Conservation (phyloP, 1,140 invertebrate genomes). For the Bombus haemorrhoidalis region DNA sequence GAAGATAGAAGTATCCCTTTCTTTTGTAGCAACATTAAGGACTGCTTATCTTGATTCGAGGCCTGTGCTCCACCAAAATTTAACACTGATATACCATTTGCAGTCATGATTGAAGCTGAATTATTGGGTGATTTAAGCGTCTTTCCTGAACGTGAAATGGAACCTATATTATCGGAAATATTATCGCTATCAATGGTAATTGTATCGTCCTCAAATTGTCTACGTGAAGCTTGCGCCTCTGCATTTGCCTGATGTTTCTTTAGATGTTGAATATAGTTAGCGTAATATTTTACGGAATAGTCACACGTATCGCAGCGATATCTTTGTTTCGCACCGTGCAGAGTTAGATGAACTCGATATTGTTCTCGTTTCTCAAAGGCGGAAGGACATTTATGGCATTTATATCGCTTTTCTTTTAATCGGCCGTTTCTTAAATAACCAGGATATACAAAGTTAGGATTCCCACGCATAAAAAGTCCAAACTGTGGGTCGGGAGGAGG, state of each 20-base stretch:
- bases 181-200: conserved; percentile 75
- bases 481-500: conserved; percentile 85
- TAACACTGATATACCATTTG: neutral
- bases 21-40: conserved; percentile 79
- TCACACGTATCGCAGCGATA: conserved; percentile 94
- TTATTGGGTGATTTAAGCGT: conserved; percentile 78
- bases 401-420: conserved; percentile 90
- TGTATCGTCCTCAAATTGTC: conserved; percentile 79
- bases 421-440: conserved; percentile 89
- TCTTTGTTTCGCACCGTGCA: conserved; percentile 92
- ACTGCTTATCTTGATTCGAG: conserved; percentile 79
- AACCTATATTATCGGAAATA: conserved; percentile 29
- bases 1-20: conserved; percentile 80
- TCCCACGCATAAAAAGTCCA: conserved; percentile 86
- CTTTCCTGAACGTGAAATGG: conserved; percentile 75
- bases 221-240: conserved; percentile 85
- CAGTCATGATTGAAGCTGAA: neutral
- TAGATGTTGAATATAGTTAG: conserved; percentile 91
- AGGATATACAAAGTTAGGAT: conserved; percentile 90
- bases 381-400: conserved; percentile 93
- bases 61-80: conserved; percentile 41
- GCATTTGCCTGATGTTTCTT: conserved; percentile 89
- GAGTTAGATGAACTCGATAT: conserved; percentile 91
- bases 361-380: conserved; percentile 94
- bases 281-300: conserved; percentile 94